Percentiles rank a stretch among this genome's conserved stretches.
Evolutionary conservation across 2,888 invertebrate species (phyloP).

Genomic region (Ornithoptera alexandrae): DNA sequence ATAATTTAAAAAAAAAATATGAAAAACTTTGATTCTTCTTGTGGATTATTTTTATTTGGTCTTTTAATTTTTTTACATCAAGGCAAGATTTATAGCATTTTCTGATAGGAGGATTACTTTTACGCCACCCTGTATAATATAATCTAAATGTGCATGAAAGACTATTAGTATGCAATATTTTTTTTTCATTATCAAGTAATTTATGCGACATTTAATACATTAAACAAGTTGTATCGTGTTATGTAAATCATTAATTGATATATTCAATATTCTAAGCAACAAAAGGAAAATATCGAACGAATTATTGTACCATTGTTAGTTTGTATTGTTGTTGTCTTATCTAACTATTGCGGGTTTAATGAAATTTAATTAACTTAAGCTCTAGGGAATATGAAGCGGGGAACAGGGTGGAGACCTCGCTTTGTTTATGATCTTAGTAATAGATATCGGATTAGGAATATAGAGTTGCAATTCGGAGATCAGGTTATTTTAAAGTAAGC

Average conservation of each 20-base stretch:
- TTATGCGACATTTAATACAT: too few relatives aligned
- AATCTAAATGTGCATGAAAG: too few relatives aligned
- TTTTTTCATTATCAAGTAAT: too few relatives aligned
- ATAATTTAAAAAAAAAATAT: too few relatives aligned
- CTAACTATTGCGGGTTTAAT: slow-evolving; percentile 15
- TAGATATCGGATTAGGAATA: background rate
- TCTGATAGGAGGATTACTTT: too few relatives aligned
- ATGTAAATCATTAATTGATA: background rate
- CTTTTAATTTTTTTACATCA: too few relatives aligned
- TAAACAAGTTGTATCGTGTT: background rate
- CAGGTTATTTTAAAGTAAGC: too few relatives aligned
- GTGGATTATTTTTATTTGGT: too few relatives aligned
- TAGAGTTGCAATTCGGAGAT: background rate
- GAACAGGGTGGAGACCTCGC: background rate
- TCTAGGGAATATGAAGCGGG: background rate
- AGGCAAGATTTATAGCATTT: too few relatives aligned
- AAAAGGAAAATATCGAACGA: background rate
- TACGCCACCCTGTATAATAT: too few relatives aligned
- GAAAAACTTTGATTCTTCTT: too few relatives aligned
- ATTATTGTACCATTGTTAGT: background rate
- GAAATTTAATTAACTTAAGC: slow-evolving; percentile 17
- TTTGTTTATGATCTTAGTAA: background rate
- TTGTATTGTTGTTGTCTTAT: slow-evolving; percentile 12
- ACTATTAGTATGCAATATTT: too few relatives aligned
- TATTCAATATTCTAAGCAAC: background rate